Base-by-base conservation (phyloP, 2,888 invertebrate species). In the Cephus rjabovi region DNA sequence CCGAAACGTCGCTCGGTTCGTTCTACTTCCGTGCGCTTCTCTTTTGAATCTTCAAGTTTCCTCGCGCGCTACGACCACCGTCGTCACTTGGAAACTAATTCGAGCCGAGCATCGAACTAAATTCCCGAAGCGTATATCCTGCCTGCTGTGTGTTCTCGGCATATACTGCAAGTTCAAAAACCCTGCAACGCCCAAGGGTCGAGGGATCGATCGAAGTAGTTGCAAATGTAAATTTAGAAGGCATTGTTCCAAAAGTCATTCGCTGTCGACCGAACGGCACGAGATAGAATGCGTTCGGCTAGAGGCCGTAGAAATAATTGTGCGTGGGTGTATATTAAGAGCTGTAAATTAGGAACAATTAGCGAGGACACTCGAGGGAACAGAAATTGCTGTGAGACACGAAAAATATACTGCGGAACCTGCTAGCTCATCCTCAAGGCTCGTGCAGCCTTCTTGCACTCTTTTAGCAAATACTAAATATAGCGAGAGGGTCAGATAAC, bases 391-490 rank as follows among this genome's bases (percentile, higher is more conserved):
- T 71, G 12, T 71, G 34, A 33, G 34, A 56, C 56, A 56, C 56
- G 56, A 56, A 56, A 56, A 56, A 56, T 56, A 56, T 56, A 9
- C 56, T 71, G 31, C 71, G 71, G 33, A 15, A 34, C 31, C 33
- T 71, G 71, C 71, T 15, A 56, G 71, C 71, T 34, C 71, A 34
- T 71, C 33, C 33, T 15, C 71, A 15, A 71, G 71, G 71, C 71
- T 71, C 71, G 71, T 71, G 71, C 71, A 33, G 71, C 31, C 31
- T 33, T 23, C 71, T 12, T 71, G 34, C 73, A 73, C 81, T 81
- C 80, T 83, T 77, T 78, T 75, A 74, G 34, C 77, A 68, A 77
- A 76, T 80, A 84, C 86, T 87, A 87, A 87, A 85, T 87, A 86
- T 87, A 87, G 85, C 84, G 76, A 75, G 77, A 81, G 80, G 84